Conservation (phyloP, 35 echinoderm and acorn worm genomes). For the Heliocidaris erythrogramma region DNA sequence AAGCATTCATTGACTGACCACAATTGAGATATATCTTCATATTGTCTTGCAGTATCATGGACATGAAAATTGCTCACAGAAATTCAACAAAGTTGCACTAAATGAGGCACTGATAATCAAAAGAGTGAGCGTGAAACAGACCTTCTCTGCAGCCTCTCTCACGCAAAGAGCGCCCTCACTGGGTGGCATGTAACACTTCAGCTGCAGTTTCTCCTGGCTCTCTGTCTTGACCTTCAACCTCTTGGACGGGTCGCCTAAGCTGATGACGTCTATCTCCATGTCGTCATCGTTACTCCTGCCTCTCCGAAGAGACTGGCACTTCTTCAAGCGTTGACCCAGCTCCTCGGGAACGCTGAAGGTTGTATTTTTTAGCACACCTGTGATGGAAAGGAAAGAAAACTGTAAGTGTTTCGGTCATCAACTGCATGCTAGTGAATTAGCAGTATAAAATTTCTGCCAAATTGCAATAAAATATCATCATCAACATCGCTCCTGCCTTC, state of each 20-base stretch:
- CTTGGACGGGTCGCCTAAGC: neutral
- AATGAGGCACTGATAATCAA: too few species aligned
- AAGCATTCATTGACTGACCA: too few species aligned
- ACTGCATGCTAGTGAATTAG: too few species aligned
- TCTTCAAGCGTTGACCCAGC: constrained; percentile 36
- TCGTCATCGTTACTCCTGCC: constrained; percentile 43
- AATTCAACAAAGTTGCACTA: too few species aligned
- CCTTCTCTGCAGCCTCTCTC: constrained; percentile 71
- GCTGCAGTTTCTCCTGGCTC: constrained; percentile 2
- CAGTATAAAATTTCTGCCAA: too few species aligned
- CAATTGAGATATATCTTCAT: too few species aligned
- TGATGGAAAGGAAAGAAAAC: neutral
- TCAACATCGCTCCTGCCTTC: too few species aligned
- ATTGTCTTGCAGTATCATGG: too few species aligned
- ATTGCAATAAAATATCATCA: too few species aligned
- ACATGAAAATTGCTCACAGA: too few species aligned
- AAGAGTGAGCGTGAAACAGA: neutral
- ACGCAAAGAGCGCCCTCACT: constrained; percentile 68
- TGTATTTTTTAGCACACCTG: constrained; percentile 58
- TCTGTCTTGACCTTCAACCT: constrained; percentile 63
- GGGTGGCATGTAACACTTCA: constrained; percentile 65
- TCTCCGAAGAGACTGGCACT: neutral
- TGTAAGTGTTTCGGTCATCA: neutral
- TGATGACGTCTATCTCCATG: constrained; percentile 68
- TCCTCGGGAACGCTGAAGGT: constrained; percentile 61